Conservation (phyloP, 2,797 vertebrate genomes). For the Urosaurus nigricauda region DNA sequence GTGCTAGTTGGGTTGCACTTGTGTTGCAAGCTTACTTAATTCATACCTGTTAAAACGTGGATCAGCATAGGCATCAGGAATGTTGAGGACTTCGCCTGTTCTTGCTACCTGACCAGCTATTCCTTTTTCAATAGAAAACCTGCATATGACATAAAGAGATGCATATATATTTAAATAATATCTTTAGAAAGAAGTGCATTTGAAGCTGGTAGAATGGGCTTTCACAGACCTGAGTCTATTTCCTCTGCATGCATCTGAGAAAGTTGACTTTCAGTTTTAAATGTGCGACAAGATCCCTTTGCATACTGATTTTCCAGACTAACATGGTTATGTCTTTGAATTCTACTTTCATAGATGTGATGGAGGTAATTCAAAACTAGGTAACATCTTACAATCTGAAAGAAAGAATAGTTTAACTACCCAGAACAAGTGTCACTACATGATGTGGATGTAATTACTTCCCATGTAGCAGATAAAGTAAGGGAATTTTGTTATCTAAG, state of each 20-base stretch:
- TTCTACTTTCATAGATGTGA: not conserved
- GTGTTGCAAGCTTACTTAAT: not conserved
- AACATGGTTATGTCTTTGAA: too few relatives aligned
- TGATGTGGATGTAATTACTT: not conserved
- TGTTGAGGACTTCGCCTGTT: conserved; percentile 98
- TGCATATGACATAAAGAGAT: conserved; percentile 63
- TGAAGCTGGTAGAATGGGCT: not conserved
- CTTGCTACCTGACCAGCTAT: conserved; percentile 97
- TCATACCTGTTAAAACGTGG: conserved; percentile 97
- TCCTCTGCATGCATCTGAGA: too few relatives aligned
- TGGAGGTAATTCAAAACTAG: not conserved
- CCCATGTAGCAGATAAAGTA: not conserved
- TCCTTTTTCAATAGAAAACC: conserved; percentile 99
- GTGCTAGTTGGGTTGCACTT: not conserved
- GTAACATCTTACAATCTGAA: not conserved
- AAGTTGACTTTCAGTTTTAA: too few relatives aligned
- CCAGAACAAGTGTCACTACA: not conserved
- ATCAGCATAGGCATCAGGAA: conserved; percentile 99
- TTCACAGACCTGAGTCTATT: too few relatives aligned
- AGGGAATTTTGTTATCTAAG: too few relatives aligned
- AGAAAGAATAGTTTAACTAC: not conserved
- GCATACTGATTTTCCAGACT: too few relatives aligned
- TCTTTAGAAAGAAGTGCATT: not conserved
- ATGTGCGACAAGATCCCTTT: too few relatives aligned
- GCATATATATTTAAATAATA: conserved; percentile 45